Base-by-base conservation (phyloP, 2,113 vertebrate genomes). In the Brachypodius melanocephalos region DNA sequence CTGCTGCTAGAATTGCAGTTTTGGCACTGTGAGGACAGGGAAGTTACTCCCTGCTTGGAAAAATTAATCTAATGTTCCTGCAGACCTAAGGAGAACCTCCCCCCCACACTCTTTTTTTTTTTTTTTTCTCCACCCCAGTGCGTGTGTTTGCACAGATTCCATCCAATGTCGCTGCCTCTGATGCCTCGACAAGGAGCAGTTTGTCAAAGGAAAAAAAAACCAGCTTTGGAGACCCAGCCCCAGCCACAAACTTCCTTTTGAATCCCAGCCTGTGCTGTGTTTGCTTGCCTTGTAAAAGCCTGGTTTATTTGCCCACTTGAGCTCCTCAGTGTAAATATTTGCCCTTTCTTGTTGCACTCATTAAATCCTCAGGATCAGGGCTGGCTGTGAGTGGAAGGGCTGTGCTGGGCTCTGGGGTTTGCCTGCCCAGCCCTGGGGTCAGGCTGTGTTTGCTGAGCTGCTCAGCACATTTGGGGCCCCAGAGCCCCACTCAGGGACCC, bases 271-370 rank as follows among this genome's bases (percentile, higher is more conserved):
- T 17, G 26, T 3, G 52, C 67, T 24, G 38, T 12, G 36, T 66
- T 90, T 88, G 78, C 74, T n/a, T 54, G 84, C 29, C 65, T 63
- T 71, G 65, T 95, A 85, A 72, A 67, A 48, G 77, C 73, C 85
- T 24, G 43, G 5, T 92, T 94, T 97, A 62, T 95, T 95, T 97
- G 91, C 75, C 89, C 38, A 59, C 93, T 94, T 73, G 67, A 96
- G 88, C 80, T 92, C 79, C 84, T 88, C 77, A 46, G 34, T 68
- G 92, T 85, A 89, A 96, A 96, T 95, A 96, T 96, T 95, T 96
- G 77, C 74, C 83, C 89, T 77, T 77, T 52, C 73, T 92, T 2
- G 0, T 80, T 15, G 22, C 25, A 6, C 63, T 91, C 85, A 49
- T 96, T 95, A 94, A 93, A 73, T 19, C 66, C 66, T 38, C 14